Conservation (phyloP, 2,888 invertebrate genomes). For the Pyralis farinalis region DNA sequence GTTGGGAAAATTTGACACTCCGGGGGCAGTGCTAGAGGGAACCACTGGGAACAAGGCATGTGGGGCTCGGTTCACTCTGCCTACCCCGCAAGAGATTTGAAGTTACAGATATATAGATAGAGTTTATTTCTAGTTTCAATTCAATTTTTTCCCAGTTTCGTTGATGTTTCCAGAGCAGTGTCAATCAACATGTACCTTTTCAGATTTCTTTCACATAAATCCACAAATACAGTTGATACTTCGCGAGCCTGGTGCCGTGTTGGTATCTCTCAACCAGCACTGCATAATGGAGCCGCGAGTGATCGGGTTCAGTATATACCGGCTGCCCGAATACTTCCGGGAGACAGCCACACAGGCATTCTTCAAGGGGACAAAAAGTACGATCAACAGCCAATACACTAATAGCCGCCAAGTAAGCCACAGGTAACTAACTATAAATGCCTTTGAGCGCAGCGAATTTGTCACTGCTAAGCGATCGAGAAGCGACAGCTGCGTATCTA, state of each 20-base stretch:
- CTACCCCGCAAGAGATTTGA: no score
- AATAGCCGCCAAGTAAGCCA: conserved; percentile 92
- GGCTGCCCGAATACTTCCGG: conserved; percentile 83
- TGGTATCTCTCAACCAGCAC: conserved; percentile 93
- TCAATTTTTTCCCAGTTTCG: no score
- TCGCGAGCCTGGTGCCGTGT: conserved; percentile 83
- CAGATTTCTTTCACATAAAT: conserved; percentile 95
- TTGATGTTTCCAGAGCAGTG: no score
- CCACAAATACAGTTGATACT: conserved; percentile 92
- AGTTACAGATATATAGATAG: no score
- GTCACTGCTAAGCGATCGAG: conserved; percentile 5
- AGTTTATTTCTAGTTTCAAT: no score
- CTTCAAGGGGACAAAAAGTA: conserved; percentile 92
- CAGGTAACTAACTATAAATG: conserved; percentile 36
- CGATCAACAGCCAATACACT: conserved; percentile 94
- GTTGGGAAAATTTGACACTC: no score
- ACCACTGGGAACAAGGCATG: no score
- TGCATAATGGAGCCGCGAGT: conserved; percentile 96
- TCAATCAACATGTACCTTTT: no score
- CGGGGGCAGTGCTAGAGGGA: no score
- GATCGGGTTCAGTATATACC: conserved; percentile 94
- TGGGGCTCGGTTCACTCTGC: no score
- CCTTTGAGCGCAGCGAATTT: conserved; percentile 8
- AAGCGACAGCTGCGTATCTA: not conserved
- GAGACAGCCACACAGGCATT: conserved; percentile 90